Evolutionary conservation across 2,797 vertebrate genomes (phyloP), one percentile per base, ranked within the genome.

Genomic region (Okamejei kenojei): DNA sequence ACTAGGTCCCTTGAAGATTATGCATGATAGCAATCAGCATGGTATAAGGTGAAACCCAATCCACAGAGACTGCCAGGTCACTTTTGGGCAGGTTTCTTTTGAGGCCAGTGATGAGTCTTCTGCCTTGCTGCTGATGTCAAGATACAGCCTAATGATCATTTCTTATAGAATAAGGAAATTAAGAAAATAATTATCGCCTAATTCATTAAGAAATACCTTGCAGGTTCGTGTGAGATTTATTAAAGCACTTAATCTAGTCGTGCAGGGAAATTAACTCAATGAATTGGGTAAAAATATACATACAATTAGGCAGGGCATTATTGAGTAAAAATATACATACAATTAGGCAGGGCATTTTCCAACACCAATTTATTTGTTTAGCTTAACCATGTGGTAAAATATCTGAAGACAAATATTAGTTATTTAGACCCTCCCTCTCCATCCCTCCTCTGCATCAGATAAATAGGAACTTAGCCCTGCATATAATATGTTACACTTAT

Each of bases 181-280:
- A 35, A 17, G 65, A 90, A 90, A 71, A 9, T 0, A 71, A 71
- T 38, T 15, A 38, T 26, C 26, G 38, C 17, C 71, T 90, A 90
- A 23, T 82, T 45, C 54, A 90, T 90, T 71, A 65, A 90, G 38
- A 23, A 90, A 73, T 90, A 90, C 19, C 23, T 65, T 90, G 63
- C 88, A 90, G 35, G 17, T 73, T 32, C 32, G 58, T 61, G 68
- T 90, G 38, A 65, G 86, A 71, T 90, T 90, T 90, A 71, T 21
- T 90, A 65, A 71, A 90, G 11, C 88, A 71, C 2, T 71, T 90
- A 90, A 90, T 68, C 61, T 29, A 90, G 65, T 71, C 65, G 23
- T 65, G 68, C 23, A 1, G 88, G 45, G 61, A 90, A 5, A 19
- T 90, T 90, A 90, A 26, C 73, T 90, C 26, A 11, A 32, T 71